Conservation (phyloP, 35 echinoderm and acorn worm species). For the Stichopus chloronotus region DNA sequence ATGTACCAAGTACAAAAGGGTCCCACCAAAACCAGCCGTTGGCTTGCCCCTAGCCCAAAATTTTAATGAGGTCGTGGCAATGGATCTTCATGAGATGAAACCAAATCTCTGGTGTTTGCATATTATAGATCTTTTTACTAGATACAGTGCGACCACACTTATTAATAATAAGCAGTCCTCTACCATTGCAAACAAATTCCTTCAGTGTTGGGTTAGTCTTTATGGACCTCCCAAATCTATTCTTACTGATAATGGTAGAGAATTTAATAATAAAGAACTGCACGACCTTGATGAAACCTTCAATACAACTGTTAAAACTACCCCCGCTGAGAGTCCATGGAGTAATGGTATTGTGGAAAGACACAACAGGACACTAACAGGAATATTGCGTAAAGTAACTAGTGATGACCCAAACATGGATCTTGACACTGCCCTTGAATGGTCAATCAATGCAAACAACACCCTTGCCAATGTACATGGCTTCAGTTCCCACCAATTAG, state of each 20-base stretch:
- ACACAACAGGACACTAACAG: constrained; percentile 25
- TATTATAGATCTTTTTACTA: constrained; percentile 27
- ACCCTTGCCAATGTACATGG: constrained; percentile 22
- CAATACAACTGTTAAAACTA: background rate
- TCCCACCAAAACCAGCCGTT: constrained; percentile 6
- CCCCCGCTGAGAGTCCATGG: constrained; percentile 21
- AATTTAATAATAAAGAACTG: constrained; percentile 22
- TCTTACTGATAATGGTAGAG: constrained; percentile 24
- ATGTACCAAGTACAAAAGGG: too few relatives aligned
- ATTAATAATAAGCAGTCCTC: too few relatives aligned
- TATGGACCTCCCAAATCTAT: constrained; percentile 7
- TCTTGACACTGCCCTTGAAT: background rate
- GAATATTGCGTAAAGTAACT: too few relatives aligned
- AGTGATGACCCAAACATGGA: too few relatives aligned
- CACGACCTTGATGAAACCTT: background rate
- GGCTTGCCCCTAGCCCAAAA: background rate
- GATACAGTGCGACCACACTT: constrained; percentile 4
- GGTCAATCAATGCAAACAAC: constrained; percentile 32
- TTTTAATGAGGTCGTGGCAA: constrained; percentile 4
- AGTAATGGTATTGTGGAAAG: constrained; percentile 41
- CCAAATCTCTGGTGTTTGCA: constrained; percentile 38
- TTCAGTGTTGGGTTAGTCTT: background rate
- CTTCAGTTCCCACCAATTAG: constrained; percentile 12
- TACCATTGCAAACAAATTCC: too few relatives aligned
- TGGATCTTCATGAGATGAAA: constrained; percentile 18